phyloP scores from a whole-genome alignment of 2,797 vertebrate species.

The Buphagus erythrorhynchus region DNA sequence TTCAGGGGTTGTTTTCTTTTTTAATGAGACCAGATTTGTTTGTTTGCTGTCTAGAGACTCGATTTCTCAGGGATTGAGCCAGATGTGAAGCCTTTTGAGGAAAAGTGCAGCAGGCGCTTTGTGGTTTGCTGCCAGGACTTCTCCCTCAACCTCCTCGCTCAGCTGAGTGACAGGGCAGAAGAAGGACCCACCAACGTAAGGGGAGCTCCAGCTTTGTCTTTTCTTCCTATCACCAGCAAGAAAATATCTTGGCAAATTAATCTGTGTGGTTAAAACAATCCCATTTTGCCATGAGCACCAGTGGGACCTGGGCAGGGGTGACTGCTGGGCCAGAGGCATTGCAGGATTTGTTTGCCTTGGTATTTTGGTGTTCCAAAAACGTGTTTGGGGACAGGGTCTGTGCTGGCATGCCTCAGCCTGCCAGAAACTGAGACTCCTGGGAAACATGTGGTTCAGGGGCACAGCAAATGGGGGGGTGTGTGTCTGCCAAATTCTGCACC shows the following conservation, averaged over 20 bases:
- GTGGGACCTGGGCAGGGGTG: background rate
- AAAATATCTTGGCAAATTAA: background rate
- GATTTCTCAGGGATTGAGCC: conserved; percentile 97
- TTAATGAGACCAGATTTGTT: background rate
- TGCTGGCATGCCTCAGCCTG: background rate
- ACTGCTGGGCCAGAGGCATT: background rate
- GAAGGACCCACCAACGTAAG: conserved; percentile 90
- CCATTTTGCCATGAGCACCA: background rate
- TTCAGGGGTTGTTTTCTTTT: background rate
- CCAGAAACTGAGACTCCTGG: background rate
- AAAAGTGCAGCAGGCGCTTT: conserved; percentile 89
- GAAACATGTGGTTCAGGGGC: background rate
- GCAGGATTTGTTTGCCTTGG: too few relatives aligned
- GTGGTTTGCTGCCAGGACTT: conserved; percentile 92
- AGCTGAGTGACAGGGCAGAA: conserved; percentile 84
- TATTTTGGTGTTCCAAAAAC: background rate
- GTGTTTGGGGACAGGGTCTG: background rate
- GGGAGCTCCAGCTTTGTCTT: background rate
- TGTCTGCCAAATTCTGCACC: background rate
- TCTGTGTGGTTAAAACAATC: background rate
- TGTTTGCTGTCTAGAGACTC: conserved; percentile 83
- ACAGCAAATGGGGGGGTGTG: rapidly evolving
- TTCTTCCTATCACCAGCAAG: background rate
- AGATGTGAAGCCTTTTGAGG: conserved; percentile 94
- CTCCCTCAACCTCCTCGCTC: conserved; percentile 91